Percentiles rank a stretch among this genome's conserved stretches.
These are phyloP conservation scores for Drosophila tristis DNA, from an alignment of 1,140 invertebrate species.

Conservation along the genomic window DNA sequence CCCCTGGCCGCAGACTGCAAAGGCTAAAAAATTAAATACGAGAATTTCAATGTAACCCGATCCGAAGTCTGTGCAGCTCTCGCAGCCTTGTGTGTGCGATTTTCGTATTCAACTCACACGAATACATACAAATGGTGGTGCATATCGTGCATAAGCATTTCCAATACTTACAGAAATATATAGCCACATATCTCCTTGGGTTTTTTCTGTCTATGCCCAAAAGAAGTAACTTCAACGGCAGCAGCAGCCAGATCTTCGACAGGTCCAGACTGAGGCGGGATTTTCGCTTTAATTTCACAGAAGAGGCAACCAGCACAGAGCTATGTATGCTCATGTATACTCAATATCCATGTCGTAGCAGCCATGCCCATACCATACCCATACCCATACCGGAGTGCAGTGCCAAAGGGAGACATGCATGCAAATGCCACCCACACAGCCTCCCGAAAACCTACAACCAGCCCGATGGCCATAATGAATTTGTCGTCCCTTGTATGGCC, in stretches of 20 bases:
- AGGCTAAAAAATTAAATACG: constrained; percentile 55
- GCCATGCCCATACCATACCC: constrained; percentile 26
- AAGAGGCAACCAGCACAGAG: constrained; percentile 22
- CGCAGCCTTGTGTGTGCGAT: constrained; percentile 74
- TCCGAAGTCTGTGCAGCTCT: constrained; percentile 56
- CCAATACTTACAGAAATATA: constrained; percentile 1
- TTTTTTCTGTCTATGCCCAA: constrained; percentile 41
- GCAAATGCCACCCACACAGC: no score
- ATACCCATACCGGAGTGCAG: background rate
- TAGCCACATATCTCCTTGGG: constrained; percentile 27
- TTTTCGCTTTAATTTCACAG: constrained; percentile 60
- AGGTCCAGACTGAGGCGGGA: constrained; percentile 10
- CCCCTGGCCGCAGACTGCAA: constrained; percentile 22
- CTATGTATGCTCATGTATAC: background rate
- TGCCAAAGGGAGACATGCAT: no score
- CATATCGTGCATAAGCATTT: constrained; percentile 11
- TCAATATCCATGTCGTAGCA: constrained; percentile 51
- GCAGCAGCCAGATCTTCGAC: constrained; percentile 50
- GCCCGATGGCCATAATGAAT: no score
- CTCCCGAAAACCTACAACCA: no score
- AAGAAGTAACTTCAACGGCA: constrained; percentile 38
- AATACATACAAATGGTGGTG: background rate
- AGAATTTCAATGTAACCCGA: constrained; percentile 74
- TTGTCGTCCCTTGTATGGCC: no score
- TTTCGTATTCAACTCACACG: constrained; percentile 44